phyloP scores from a whole-genome alignment of 2,888 invertebrate species.

The Malthinus flaveolus region DNA sequence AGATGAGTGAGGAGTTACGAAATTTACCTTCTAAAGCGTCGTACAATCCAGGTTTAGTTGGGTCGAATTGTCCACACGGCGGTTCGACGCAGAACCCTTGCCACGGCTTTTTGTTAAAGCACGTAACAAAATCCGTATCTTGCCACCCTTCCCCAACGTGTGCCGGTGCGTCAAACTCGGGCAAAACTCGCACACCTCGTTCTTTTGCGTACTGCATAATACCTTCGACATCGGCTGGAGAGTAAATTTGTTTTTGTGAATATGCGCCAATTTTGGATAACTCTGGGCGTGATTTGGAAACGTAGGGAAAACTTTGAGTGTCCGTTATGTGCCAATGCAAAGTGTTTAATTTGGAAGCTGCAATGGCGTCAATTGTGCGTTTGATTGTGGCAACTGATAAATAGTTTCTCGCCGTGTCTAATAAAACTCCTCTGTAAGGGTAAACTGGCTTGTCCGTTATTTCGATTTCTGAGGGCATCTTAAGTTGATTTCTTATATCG shows the following conservation, averaged over 20 bases:
- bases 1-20: too few species aligned
- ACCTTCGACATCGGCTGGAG: constrained; percentile 58
- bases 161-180: constrained; percentile 91
- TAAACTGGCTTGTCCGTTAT: constrained; percentile 82
- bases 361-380: constrained; percentile 84
- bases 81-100: constrained; percentile 74
- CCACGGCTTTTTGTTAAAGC: constrained; percentile 79
- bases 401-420: constrained; percentile 92
- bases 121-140: constrained; percentile 66
- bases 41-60: constrained; percentile 70
- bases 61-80: constrained; percentile 84
- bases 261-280: constrained; percentile 79
- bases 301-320: constrained; percentile 91
- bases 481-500: constrained; percentile 62
- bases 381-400: constrained; percentile 73
- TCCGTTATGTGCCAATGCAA: constrained; percentile 97
- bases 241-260: constrained; percentile 70
- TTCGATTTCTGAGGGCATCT: constrained; percentile 65
- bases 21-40: constrained; percentile 59
- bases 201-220: constrained; percentile 69
- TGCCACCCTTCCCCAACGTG: constrained; percentile 90
- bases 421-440: constrained; percentile 82
- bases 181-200: constrained; percentile 83
- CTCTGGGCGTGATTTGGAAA: constrained; percentile 72
- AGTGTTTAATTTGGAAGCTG: constrained; percentile 86